Evolutionary conservation across 1,140 invertebrate genomes (phyloP), one percentile per base, ranked within the genome.

Genomic region (Drosophila cardini): DNA sequence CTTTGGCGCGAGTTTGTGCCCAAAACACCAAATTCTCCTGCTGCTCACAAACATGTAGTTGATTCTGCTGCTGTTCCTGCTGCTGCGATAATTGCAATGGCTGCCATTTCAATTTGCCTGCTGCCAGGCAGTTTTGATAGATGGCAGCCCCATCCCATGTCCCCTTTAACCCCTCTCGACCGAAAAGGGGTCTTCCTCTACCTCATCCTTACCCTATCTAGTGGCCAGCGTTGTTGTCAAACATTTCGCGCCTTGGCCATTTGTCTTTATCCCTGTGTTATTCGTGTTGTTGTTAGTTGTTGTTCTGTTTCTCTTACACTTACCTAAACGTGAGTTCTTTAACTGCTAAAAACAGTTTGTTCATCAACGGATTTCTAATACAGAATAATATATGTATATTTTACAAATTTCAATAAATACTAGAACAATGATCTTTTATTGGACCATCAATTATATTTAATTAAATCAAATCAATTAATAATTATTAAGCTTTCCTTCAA

Each of bases 201-300:
- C 40, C n/a, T 15, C 11, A 13, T 5, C 11, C 40, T 43, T 15
- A 43, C 15, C 16, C n/a, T 15, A 2, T 57, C 26, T 34, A n/a
- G n/a, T 34, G 46, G 56, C 18, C 79, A 46, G 11, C 71, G 53
- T 16, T 79, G 64, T 82, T 83, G 83, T 76, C 76, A 84, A 84
- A 84, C 79, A 86, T 61, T 86, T 86, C 79, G 83, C 83, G 83
- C 76, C 79, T 87, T 87, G 79, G 79, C 76, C 83, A 86, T 86
- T 86, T 86, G 76, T 87, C 79, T 87, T 81, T 72, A 34, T 61
- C 13, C 32, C 18, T 6, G 2, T 42, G 56, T 42, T 50, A 9
- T 46, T 58, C 26, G 42, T 58, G 21, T 26, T 36, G 13, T 58
- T 32, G 34, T 34, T 32, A 38, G 53, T 58, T 57, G 1, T 21